These are phyloP conservation scores for Tenebrio molitor DNA, from an alignment of 1,140 invertebrate species.

Conservation along the genomic window DNA sequence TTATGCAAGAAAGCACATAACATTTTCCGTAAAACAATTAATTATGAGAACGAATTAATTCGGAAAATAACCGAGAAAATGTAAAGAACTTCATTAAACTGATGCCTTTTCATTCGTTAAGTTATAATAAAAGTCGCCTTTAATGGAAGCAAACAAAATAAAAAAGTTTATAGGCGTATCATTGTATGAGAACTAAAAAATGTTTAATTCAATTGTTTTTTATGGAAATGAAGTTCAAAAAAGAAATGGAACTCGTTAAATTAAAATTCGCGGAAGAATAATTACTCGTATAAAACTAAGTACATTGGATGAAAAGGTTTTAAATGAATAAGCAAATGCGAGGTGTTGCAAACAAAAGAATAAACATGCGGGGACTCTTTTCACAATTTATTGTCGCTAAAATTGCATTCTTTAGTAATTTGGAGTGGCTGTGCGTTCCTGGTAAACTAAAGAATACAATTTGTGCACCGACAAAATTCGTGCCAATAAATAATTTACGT, in stretches of 20 bases:
- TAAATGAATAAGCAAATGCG: slow-evolving; percentile 42
- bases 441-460: too few relatives aligned
- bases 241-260: slow-evolving; percentile 27
- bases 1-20: too few relatives aligned
- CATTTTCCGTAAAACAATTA: neutral
- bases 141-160: slow-evolving; percentile 16
- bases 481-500: too few relatives aligned
- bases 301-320: slow-evolving; percentile 31
- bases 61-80: slow-evolving; percentile 26
- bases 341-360: slow-evolving; percentile 49
- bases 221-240: slow-evolving; percentile 10
- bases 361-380: slow-evolving; percentile 45
- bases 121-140: slow-evolving; percentile 1
- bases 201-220: slow-evolving; percentile 30
- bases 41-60: neutral
- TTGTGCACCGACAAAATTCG: too few relatives aligned
- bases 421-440: too few relatives aligned
- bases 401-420: slow-evolving; percentile 29
- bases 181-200: slow-evolving; percentile 12
- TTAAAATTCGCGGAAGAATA: slow-evolving; percentile 15
- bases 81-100: slow-evolving; percentile 22
- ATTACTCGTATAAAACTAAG: neutral
- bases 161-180: slow-evolving; percentile 13
- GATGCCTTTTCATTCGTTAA: neutral
- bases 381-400: slow-evolving; percentile 5